phyloP scores from a whole-genome alignment of 2,888 invertebrate species.

The Drosophila paranaensis region DNA sequence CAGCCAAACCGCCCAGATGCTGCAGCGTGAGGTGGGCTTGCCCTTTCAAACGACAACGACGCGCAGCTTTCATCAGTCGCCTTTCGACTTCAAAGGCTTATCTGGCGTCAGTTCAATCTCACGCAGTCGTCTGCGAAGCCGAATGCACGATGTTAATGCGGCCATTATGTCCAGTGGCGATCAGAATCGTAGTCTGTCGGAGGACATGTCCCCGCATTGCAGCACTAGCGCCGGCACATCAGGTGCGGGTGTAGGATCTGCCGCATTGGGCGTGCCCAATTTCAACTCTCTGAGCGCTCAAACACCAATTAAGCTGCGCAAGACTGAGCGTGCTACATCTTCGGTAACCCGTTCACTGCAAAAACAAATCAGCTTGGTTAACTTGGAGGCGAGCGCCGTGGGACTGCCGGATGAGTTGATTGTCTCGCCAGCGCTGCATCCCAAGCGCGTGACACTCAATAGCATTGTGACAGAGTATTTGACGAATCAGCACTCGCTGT shows the following conservation, averaged over 20 bases:
- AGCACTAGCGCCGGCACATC: slow-evolving; percentile 11
- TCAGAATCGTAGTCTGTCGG: slow-evolving; percentile 33
- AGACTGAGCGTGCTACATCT: slow-evolving; percentile 58
- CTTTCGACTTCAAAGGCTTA: slow-evolving; percentile 83
- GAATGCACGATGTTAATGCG: slow-evolving; percentile 82
- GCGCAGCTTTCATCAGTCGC: slow-evolving; percentile 84
- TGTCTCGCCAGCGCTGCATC: slow-evolving; percentile 52
- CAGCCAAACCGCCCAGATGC: slow-evolving; percentile 88
- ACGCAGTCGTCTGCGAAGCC: slow-evolving; percentile 80
- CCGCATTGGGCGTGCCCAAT: slow-evolving; percentile 49
- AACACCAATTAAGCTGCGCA: slow-evolving; percentile 66
- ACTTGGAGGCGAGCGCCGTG: slow-evolving; percentile 21
- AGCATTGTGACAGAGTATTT: slow-evolving; percentile 98
- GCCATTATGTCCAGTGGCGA: slow-evolving; percentile 68
- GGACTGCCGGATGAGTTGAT: slow-evolving; percentile 51
- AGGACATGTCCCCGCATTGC: slow-evolving; percentile 40
- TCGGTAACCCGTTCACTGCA: slow-evolving; percentile 83
- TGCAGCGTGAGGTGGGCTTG: slow-evolving; percentile 92
- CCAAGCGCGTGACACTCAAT: slow-evolving; percentile 90
- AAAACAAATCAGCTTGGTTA: slow-evolving; percentile 85
- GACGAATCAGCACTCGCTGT: slow-evolving; percentile 98
- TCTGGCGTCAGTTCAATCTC: slow-evolving; percentile 69
- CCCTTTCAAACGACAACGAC: slow-evolving; percentile 83
- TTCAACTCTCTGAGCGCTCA: slow-evolving; percentile 55
- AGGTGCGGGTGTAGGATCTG: not conserved